A percentile compares a stretch with the other conserved stretches of the same genome.
These are phyloP conservation scores for Benthosema pterotum DNA, from an alignment of 2,797 vertebrate species.

Conservation along the genomic window DNA sequence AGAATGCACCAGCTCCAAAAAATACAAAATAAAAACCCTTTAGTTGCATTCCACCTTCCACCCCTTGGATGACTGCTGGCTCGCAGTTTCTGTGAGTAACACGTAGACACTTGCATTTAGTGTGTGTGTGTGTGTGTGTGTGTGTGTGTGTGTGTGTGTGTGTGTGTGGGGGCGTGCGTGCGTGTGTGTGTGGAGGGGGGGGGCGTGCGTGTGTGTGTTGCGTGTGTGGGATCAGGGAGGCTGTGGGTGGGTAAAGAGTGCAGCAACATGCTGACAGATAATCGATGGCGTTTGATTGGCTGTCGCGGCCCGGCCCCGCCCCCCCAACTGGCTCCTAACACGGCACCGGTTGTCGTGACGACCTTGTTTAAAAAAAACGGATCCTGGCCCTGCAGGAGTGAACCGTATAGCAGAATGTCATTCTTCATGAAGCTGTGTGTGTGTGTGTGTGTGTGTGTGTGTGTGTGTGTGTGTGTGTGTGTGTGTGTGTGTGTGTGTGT, in stretches of 20 bases:
- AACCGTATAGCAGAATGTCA: constrained; percentile 13
- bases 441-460: neutral
- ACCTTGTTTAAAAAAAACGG: constrained; percentile 26
- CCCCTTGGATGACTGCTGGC: no score
- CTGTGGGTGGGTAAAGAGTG: neutral
- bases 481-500: constrained; percentile 1
- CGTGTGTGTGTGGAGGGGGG: neutral
- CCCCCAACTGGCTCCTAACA: neutral
- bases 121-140: no score
- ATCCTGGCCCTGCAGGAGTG: constrained; percentile 18
- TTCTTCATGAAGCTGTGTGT: constrained; percentile 1
- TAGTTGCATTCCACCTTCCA: neutral
- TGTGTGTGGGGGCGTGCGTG: constrained; percentile 5
- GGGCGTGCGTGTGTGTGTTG: neutral
- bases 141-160: neutral
- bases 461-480: constrained; percentile 3
- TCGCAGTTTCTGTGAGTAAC: no score
- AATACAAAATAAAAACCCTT: neutral
- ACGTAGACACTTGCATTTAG: no score
- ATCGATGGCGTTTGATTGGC: constrained; percentile 56
- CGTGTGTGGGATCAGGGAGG: no score
- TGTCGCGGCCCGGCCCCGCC: constrained; percentile 24
- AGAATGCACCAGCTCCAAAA: neutral
- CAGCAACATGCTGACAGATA: constrained; percentile 41
- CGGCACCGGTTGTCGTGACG: constrained; percentile 38